Conservation (phyloP, 23 tunicate species). For the Styela clava region DNA sequence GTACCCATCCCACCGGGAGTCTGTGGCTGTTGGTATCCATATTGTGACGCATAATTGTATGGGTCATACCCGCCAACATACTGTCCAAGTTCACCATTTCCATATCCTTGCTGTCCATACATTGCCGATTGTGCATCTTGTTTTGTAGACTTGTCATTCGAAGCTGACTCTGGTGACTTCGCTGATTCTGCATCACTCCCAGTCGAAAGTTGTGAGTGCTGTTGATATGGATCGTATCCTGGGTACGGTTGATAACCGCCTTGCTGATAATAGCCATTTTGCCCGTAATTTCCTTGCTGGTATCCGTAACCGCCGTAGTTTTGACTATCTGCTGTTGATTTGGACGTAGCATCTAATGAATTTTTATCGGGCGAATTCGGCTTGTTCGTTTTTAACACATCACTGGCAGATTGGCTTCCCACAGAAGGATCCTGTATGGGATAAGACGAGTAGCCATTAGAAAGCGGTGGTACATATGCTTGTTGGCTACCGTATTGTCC, state of each 20-base stretch:
- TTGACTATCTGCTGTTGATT: neutral
- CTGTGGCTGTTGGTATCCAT: neutral
- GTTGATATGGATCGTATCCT: neutral
- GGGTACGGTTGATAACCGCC: neutral
- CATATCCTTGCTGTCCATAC: neutral
- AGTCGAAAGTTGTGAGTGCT: neutral
- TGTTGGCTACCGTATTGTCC: neutral
- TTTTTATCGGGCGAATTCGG: neutral
- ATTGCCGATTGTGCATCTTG: neutral
- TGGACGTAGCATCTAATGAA: neutral
- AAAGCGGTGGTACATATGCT: neutral
- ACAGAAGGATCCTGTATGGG: neutral
- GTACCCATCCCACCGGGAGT: neutral
- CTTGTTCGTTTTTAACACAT: neutral
- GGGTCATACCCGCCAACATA: neutral
- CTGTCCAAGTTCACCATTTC: neutral
- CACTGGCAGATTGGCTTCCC: neutral
- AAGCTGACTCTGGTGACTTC: neutral
- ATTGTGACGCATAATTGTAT: neutral
- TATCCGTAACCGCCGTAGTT: neutral
- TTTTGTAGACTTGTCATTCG: neutral
- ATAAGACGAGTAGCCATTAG: neutral
- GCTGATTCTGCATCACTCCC: neutral
- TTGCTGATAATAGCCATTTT: neutral
- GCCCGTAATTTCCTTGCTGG: neutral